Percentiles rank a stretch among this genome's conserved stretches.
phyloP scores from a whole-genome alignment of 2,888 invertebrate species.

The Hoplodrina blanda region DNA sequence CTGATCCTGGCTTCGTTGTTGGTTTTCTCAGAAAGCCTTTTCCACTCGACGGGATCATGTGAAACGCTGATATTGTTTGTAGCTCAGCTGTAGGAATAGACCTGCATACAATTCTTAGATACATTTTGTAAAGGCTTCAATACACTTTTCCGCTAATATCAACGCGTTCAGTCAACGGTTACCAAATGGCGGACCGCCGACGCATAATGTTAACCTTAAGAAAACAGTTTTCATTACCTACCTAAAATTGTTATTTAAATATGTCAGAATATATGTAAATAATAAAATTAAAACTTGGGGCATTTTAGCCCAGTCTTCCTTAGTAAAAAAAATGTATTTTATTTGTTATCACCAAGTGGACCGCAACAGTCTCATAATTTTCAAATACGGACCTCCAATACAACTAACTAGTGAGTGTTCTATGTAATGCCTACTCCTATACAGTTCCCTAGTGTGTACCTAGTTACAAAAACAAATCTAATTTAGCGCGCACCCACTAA shows the following conservation, averaged over 20 bases:
- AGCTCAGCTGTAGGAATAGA: slow-evolving; percentile 12
- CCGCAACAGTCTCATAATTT: too few species aligned
- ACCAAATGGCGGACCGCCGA: too few species aligned
- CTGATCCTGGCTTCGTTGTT: slow-evolving; percentile 17
- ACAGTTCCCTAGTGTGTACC: not conserved
- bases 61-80: slow-evolving; percentile 40
- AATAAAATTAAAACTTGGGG: too few species aligned
- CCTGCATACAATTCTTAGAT: slow-evolving; percentile 5
- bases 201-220: too few species aligned
- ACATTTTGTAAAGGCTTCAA: not conserved
- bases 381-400: too few species aligned
- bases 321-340: too few species aligned
- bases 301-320: too few species aligned
- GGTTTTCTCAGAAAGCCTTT: slow-evolving; percentile 33
- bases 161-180: not conserved
- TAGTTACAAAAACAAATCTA: slow-evolving; percentile 51
- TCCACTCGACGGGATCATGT: slow-evolving; percentile 17
- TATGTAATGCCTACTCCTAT: slow-evolving; percentile 9
- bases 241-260: too few species aligned
- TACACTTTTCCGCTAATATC: not conserved
- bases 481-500: slow-evolving; percentile 45
- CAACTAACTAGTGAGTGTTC: too few species aligned
- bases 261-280: too few species aligned
- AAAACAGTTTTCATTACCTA: too few species aligned
- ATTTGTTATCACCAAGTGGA: too few species aligned